A percentile compares a stretch with the other conserved stretches of the same genome.
phyloP scores from a whole-genome alignment of 2,113 vertebrate genomes.

The Paratilapia polleni region DNA sequence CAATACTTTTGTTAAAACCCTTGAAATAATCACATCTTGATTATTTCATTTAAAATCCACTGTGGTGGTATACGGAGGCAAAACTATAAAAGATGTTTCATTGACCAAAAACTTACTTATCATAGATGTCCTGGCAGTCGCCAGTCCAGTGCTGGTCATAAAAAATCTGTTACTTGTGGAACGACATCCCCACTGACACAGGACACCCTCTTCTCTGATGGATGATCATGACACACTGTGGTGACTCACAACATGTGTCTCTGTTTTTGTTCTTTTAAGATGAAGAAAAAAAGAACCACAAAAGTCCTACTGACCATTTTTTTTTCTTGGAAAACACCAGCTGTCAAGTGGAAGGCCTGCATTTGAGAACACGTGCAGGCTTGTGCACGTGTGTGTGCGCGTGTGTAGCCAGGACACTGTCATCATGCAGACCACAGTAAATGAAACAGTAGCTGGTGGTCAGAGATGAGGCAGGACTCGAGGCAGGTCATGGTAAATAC shows the following conservation, averaged over 20 bases:
- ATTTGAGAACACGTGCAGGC: constrained; percentile 31
- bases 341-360: constrained; percentile 47
- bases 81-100: too few relatives aligned
- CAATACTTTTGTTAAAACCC: background rate
- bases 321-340: constrained; percentile 56
- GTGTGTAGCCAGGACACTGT: constrained; percentile 11
- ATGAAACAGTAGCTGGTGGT: constrained; percentile 48
- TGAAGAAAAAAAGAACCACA: constrained; percentile 41
- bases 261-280: constrained; percentile 66
- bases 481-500: constrained; percentile 29
- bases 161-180: background rate
- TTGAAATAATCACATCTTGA: background rate
- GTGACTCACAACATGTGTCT: constrained; percentile 72
- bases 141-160: background rate
- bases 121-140: background rate
- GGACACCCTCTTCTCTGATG: constrained; percentile 26
- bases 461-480: constrained; percentile 19
- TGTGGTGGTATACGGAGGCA: background rate
- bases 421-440: constrained; percentile 40
- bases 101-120: too few relatives aligned
- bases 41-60: background rate
- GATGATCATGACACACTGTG: constrained; percentile 40
- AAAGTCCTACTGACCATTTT: constrained; percentile 38
- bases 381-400: background rate
- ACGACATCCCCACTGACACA: constrained; percentile 18